Conservation (phyloP, 2,888 invertebrate species). For the Geotrupes spiniger region DNA sequence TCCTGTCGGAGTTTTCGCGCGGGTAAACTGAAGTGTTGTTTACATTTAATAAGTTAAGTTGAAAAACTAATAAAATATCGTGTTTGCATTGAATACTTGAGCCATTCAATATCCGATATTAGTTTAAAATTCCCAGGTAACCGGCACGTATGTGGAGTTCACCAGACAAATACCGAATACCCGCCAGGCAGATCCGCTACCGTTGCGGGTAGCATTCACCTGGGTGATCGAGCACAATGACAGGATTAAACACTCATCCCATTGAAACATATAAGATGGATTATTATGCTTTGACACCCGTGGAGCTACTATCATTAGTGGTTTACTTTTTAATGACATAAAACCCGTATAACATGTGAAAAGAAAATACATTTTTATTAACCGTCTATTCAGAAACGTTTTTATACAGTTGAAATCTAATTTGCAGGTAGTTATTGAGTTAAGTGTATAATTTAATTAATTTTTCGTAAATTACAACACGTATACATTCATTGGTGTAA, state of each 20-base stretch:
- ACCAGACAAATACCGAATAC: constrained; percentile 24
- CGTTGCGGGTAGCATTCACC: constrained; percentile 9
- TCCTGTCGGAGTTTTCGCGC: no score
- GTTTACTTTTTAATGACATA: constrained; percentile 31
- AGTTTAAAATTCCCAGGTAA: constrained; percentile 38
- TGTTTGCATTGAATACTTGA: constrained; percentile 36
- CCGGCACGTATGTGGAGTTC: constrained; percentile 23
- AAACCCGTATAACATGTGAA: constrained; percentile 19
- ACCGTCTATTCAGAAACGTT: constrained; percentile 1
- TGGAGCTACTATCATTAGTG: constrained; percentile 39
- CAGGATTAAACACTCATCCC: constrained; percentile 50
- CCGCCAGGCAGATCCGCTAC: constrained; percentile 10
- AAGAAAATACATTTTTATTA: constrained; percentile 20
- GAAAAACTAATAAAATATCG: constrained; percentile 29
- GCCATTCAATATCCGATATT: constrained; percentile 39
- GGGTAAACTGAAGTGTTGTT: constrained; percentile 12
- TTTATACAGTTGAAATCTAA: no score
- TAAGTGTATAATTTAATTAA: no score
- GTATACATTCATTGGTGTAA: background rate
- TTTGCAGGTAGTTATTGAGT: no score
- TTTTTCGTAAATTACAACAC: no score
- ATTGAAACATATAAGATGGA: constrained; percentile 48
- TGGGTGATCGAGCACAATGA: constrained; percentile 38
- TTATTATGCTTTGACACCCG: constrained; percentile 45
- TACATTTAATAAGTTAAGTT: constrained; percentile 28